Evolutionary conservation across 2,113 vertebrate species (phyloP), one percentile per base, ranked within the genome.

Genomic region (Morphnarchus princeps): DNA sequence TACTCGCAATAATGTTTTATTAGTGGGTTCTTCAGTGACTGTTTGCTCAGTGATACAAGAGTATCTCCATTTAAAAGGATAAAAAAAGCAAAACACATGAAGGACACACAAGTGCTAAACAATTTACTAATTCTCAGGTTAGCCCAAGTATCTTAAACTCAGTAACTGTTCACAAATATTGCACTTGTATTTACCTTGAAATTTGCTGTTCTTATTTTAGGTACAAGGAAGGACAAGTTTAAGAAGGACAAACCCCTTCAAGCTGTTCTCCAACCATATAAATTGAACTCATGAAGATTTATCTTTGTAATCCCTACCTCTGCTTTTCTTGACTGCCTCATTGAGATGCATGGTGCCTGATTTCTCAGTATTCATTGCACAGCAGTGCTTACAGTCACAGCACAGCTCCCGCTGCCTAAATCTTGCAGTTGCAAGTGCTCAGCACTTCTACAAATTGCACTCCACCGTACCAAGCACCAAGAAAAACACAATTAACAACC

Each of bases 331-430:
- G 32, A 26, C 55, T 32, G 77, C 69, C 73, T 87, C 21, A 4
- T 10, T 57, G 81, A 32, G 89, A 59, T 57, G 70, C 43, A 17
- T 1, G 11, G 34, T 82, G 87, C 47, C 81, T 28, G 52, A 11
- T 59, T 74, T 71, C 77, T 89, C 87, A 79, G 81, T 34, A 32
- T 45, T 83, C 61, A 21, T 22, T 16, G 62, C 61, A 40, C 59
- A 77, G 90, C 93, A 38, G 81, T 5, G 21, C 76, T 66, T 34
- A 28, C 40, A 43, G 31, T 43, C 94, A 54, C 69, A 84, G 92
- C 95, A 13, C 71, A 91, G 83, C 83, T 95, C 89, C 67, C 9
- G 26, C 83, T 92, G 92, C 80, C 91, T 83, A 43, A 86, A 45
- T 62, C 76, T 65, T 86, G 93, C 89, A 84, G 76, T 91, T 73